phyloP scores from a whole-genome alignment of 2,113 vertebrate species.

The Rana temporaria region DNA sequence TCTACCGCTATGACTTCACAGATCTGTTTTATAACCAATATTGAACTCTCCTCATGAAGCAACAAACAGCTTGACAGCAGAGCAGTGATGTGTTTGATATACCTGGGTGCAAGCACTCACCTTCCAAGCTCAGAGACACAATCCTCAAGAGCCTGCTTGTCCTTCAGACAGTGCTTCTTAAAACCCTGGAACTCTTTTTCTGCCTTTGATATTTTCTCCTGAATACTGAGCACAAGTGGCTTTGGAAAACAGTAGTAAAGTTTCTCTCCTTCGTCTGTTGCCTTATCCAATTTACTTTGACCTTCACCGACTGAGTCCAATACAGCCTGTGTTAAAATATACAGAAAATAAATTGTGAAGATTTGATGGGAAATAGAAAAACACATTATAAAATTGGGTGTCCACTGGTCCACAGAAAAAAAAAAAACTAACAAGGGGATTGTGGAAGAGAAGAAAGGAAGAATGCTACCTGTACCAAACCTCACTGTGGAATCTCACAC shows the following conservation, averaged over 20 bases:
- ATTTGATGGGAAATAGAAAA: too few species aligned
- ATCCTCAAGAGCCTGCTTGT: conserved; percentile 80
- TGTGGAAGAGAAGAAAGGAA: too few species aligned
- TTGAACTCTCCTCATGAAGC: too few species aligned
- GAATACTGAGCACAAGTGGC: conserved; percentile 76
- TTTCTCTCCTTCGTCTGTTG: conserved; percentile 83
- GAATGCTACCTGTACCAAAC: too few species aligned
- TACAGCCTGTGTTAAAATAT: conserved; percentile 71
- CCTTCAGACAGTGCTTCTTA: conserved; percentile 79
- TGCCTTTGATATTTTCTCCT: conserved; percentile 82
- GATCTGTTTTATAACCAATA: too few species aligned
- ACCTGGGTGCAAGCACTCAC: conserved; percentile 60
- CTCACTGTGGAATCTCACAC: too few species aligned
- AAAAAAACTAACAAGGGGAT: neutral
- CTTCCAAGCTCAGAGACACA: conserved; percentile 77
- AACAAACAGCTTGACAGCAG: too few species aligned
- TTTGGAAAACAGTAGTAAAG: conserved; percentile 82
- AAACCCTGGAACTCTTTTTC: conserved; percentile 84
- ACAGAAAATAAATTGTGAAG: neutral
- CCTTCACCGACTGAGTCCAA: conserved; percentile 78
- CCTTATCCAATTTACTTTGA: conserved; percentile 76
- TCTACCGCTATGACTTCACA: too few species aligned
- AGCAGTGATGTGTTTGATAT: too few species aligned
- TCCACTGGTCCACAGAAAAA: neutral
- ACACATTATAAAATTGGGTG: neutral